Evolutionary conservation across 1,140 invertebrate species (phyloP).

Genomic region (Dufourea novaeangliae): DNA sequence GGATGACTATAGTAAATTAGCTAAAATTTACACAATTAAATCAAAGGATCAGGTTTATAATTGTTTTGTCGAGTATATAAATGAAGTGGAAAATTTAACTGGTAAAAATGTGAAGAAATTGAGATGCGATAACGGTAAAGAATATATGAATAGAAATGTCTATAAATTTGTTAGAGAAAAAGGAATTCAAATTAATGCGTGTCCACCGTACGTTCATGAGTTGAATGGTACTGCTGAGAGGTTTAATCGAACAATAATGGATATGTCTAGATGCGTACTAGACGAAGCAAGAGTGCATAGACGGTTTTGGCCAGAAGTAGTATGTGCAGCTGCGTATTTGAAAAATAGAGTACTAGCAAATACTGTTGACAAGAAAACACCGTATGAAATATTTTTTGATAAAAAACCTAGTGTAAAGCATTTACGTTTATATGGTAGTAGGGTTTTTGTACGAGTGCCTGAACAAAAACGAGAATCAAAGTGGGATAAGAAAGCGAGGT

Average conservation of each 20-base stretch:
- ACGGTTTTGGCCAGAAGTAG: neutral
- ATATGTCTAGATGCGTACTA: neutral
- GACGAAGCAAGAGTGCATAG: neutral
- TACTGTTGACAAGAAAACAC: neutral
- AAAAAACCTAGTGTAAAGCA: neutral
- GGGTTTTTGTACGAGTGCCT: neutral
- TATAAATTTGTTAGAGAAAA: constrained; percentile 7
- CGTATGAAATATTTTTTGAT: neutral
- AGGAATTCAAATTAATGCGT: neutral
- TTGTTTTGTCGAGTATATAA: constrained; percentile 16
- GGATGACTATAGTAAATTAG: constrained; percentile 25
- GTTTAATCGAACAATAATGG: neutral
- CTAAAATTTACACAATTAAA: constrained; percentile 2
- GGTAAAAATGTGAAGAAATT: constrained; percentile 6
- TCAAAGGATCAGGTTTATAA: constrained; percentile 17
- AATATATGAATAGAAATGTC: constrained; percentile 5
- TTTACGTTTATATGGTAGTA: neutral
- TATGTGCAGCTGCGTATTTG: neutral
- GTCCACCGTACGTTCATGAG: neutral
- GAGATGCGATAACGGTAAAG: constrained; percentile 25
- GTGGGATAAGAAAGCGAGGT: neutral
- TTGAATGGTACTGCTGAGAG: neutral
- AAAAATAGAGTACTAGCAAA: neutral
- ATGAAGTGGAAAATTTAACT: constrained; percentile 7
- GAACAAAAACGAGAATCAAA: neutral